Evolutionary conservation across 1,140 invertebrate species (phyloP), one percentile per base, ranked within the genome.

Genomic region (Aleiodes sp.): DNA sequence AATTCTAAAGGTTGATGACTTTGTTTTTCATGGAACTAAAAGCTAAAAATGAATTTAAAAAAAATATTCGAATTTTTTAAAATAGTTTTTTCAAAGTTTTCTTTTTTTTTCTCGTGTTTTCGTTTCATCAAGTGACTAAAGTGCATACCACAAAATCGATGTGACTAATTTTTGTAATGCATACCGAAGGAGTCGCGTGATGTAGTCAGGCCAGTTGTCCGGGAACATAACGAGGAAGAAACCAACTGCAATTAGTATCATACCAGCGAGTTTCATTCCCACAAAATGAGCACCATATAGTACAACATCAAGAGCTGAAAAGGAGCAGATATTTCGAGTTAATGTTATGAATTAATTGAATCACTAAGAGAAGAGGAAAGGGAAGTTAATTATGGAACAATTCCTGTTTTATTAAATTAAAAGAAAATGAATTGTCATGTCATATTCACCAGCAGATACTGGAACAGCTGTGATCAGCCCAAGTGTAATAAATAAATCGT

Each of bases 221-320:
- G 96, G 96, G 75, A 98, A 94, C 90, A 98, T 94, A 59, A 97
- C 95, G 31, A 98, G 88, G 79, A 96, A 94, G 86, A 97, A 97
- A 60, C 95, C 95, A 62, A 96, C 93, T 2, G 92, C 90, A 76
- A 97, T 96, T 10, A 97, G 87, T 67, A 97, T 93, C 77, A 97
- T 94, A 62, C 96, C 96, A 21, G 95, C 94, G 71, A 98, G 85
- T 87, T 97, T 96, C 96, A 98, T 98, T 14, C 95, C 96, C 76
- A 93, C 91, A 83, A 98, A 98, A 73, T 92, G 88, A 1, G 92
- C 92, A 61, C 91, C 91, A 80, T 97, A 96, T 71, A 96, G 86
- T 57, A 94, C 90, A 65, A 94, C 91, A 84, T 98, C 96, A 76
- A 97, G 84, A 56, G 94, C 96, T 97, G 83, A n/a, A 86, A 87